Evolutionary conservation across 2,888 invertebrate species (phyloP).

Genomic region (Graphium colonna): DNA sequence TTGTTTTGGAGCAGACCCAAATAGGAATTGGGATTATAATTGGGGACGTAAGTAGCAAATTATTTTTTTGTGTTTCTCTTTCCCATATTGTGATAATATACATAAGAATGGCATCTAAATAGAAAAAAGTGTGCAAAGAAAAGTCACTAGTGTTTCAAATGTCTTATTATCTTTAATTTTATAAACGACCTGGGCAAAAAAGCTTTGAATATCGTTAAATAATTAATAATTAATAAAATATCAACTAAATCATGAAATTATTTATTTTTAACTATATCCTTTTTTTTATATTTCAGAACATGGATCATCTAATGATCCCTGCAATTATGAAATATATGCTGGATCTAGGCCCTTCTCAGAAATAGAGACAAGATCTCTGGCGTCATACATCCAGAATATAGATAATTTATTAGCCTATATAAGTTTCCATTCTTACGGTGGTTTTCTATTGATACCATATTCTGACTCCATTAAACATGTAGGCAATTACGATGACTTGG

Average conservation of each 20-base stretch:
- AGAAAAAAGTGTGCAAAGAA: no score
- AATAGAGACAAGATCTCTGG: constrained; percentile 79
- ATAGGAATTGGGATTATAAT: constrained; percentile 88
- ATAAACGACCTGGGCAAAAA: no score
- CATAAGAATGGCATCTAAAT: no score
- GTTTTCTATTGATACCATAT: constrained; percentile 84
- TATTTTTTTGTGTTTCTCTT: no score
- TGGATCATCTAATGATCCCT: constrained; percentile 75
- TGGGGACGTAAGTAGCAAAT: constrained; percentile 68
- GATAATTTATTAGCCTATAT: constrained; percentile 85
- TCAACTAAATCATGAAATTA: no score
- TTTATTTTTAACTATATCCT: constrained; percentile 81
- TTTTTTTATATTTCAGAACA: constrained; percentile 55
- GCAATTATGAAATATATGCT: constrained; percentile 83
- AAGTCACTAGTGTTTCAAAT: no score
- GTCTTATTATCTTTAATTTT: no score
- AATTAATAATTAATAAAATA: no score
- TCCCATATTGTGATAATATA: no score
- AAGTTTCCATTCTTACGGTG: constrained; percentile 88
- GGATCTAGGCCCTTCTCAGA: constrained; percentile 87
- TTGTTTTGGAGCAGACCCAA: constrained; percentile 87
- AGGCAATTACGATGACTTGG: constrained; percentile 72
- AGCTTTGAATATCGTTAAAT: no score
- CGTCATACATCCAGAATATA: constrained; percentile 75
- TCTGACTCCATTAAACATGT: constrained; percentile 78